Conservation (phyloP, 2,888 invertebrate species). For the Doris montereyensis region DNA sequence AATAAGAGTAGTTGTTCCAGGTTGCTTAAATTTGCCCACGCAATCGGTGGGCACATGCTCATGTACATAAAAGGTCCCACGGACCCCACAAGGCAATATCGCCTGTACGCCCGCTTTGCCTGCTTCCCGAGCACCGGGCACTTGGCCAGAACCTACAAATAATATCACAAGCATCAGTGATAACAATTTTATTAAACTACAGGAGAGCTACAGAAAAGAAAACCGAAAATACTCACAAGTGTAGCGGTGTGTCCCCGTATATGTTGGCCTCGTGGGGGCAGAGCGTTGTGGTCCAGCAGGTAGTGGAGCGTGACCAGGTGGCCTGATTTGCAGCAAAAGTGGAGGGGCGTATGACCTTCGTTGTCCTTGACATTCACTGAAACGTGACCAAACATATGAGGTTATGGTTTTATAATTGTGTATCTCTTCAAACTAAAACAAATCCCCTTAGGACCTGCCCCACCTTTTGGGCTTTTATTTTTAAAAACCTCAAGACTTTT, state of each 20-base stretch:
- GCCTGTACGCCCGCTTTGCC: too few species aligned
- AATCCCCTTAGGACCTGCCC: background rate
- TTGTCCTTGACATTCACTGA: conserved; percentile 73
- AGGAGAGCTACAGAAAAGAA: background rate
- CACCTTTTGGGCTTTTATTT: background rate
- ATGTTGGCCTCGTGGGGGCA: conserved; percentile 70
- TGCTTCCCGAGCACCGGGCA: too few species aligned
- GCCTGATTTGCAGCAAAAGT: conserved; percentile 74
- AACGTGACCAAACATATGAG: conserved; percentile 37
- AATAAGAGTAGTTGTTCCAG: too few species aligned
- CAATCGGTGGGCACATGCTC: too few species aligned
- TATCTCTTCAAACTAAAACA: too few species aligned
- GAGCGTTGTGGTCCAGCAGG: conserved; percentile 68
- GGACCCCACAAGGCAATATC: too few species aligned
- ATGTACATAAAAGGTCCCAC: too few species aligned
- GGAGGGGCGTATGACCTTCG: conserved; percentile 74
- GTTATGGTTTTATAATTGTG: background rate
- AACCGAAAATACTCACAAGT: conserved; percentile 63
- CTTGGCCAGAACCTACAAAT: too few species aligned
- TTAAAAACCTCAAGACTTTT: too few species aligned
- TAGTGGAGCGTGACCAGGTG: conserved; percentile 71
- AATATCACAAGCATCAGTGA: too few species aligned
- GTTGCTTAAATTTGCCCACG: too few species aligned
- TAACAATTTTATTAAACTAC: background rate
- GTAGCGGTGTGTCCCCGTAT: conserved; percentile 74